These are phyloP conservation scores for Troilus luridus DNA, from an alignment of 2,888 invertebrate genomes.

Conservation along the genomic window DNA sequence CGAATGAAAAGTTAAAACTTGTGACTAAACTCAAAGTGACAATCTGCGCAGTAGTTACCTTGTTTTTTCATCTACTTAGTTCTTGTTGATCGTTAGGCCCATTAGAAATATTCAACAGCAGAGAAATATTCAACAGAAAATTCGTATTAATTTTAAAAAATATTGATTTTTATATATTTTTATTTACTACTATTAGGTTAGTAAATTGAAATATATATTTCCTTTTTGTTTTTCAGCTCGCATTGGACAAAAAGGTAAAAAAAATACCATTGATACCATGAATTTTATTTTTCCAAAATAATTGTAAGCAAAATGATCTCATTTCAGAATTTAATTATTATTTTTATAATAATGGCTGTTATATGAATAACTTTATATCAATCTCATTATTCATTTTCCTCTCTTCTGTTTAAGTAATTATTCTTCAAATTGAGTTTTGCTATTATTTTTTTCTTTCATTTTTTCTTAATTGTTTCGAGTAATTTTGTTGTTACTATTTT, in stretches of 20 bases:
- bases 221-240: constrained; percentile 49
- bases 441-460: background rate
- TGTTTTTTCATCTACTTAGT: too few species aligned
- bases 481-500: too few species aligned
- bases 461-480: background rate
- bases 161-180: background rate
- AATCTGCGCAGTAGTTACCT: too few species aligned
- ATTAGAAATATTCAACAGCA: too few species aligned
- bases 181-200: background rate
- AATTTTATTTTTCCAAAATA: background rate
- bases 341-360: background rate
- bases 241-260: constrained; percentile 54
- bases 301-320: background rate
- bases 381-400: background rate
- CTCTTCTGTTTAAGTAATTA: background rate
- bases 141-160: too few species aligned
- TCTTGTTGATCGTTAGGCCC: too few species aligned
- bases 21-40: too few species aligned
- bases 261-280: background rate
- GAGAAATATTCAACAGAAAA: too few species aligned
- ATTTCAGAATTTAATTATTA: background rate
- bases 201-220: background rate
- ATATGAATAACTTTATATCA: background rate
- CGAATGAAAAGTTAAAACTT: too few species aligned
- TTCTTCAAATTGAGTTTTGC: background rate